Evolutionary conservation across 2,888 invertebrate genomes (phyloP).

Genomic region (Diadromus collaris): DNA sequence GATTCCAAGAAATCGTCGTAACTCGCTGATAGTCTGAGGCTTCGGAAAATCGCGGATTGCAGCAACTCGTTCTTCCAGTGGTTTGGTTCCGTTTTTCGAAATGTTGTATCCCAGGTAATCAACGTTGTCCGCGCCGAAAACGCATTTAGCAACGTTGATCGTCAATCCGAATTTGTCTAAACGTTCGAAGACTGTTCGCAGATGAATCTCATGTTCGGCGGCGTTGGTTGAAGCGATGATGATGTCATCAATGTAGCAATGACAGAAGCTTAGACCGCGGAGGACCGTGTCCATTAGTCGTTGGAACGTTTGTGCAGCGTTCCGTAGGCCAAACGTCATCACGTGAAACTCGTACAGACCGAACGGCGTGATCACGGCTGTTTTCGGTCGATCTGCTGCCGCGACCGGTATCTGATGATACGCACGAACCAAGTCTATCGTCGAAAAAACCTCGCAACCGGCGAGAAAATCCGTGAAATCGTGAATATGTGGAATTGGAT

Average conservation of each 20-base stretch:
- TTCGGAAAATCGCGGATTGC: constrained; percentile 15
- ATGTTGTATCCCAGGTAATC: constrained; percentile 25
- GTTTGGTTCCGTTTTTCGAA: constrained; percentile 3
- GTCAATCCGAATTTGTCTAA: constrained; percentile 27
- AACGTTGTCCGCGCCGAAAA: constrained; percentile 12
- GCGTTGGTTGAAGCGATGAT: constrained; percentile 11
- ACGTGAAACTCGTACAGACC: constrained; percentile 63
- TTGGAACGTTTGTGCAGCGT: constrained; percentile 63
- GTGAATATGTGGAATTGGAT: constrained; percentile 32
- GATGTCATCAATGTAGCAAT: constrained; percentile 41
- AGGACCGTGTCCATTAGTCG: constrained; percentile 34
- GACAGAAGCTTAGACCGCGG: constrained; percentile 3
- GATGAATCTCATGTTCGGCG: constrained; percentile 19
- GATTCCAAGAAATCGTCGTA: constrained; percentile 43
- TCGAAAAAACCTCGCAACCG: constrained; percentile 44
- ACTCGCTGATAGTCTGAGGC: constrained; percentile 7
- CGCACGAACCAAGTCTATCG: constrained; percentile 48
- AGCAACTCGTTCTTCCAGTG: constrained; percentile 19
- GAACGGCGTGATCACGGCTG: constrained; percentile 70
- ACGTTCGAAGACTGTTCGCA: constrained; percentile 12
- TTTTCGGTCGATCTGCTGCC: constrained; percentile 67
- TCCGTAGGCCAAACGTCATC: constrained; percentile 64
- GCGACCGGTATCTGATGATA: constrained; percentile 57
- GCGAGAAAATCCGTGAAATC: constrained; percentile 40
- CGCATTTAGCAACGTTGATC: constrained; percentile 26